Base-by-base conservation (phyloP, 2,113 vertebrate species). In the Loxodonta africana region DNA sequence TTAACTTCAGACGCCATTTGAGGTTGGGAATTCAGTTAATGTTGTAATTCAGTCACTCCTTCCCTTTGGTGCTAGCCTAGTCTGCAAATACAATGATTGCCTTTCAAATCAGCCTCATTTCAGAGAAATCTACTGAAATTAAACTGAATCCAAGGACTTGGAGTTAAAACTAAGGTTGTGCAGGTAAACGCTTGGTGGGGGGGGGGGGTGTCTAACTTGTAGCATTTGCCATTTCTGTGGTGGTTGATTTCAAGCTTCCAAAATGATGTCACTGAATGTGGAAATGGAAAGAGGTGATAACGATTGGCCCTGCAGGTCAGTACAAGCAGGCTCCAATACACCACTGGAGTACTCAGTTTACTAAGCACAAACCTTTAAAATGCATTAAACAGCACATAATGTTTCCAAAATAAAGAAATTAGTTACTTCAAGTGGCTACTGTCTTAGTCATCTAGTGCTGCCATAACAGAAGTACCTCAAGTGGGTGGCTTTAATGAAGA, bases 341-440 rank as follows among this genome's bases (percentile, higher is more conserved):
- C 6, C 15, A 6, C 11, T 53, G 33, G 12, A 86, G 65, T 26
- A n/a, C 48, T 77, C n/a, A 41, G n/a, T 15, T 90, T 78, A 73
- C 33, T 53, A 76, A 20, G 28, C 2, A 10, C 44, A 84, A 80
- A 63, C n/a, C 76, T 81, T 69, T 21, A 17, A 88, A 88, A 90
- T 85, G 30, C 10, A 84, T 71, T 90, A 82, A 85, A 80, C 33
- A 33, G 9, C 51, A 86, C 1, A 3, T 21, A 74, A 62, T 67
- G 21, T 83, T 97, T 77, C 20, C 44, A 17, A 62, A 83, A 62
- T 20, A 60, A 15, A 95, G 37, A 93, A 62, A 82, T 67, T 62
- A 62, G 12, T 77, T 88, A 77, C 48, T 86, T 87, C 21, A 28
- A 26, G 17, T 12, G 48, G 20, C 33, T 33, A 37, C 37, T 37